phyloP scores from a whole-genome alignment of 2,888 invertebrate species.

The Petrolisthes cinctipes region DNA sequence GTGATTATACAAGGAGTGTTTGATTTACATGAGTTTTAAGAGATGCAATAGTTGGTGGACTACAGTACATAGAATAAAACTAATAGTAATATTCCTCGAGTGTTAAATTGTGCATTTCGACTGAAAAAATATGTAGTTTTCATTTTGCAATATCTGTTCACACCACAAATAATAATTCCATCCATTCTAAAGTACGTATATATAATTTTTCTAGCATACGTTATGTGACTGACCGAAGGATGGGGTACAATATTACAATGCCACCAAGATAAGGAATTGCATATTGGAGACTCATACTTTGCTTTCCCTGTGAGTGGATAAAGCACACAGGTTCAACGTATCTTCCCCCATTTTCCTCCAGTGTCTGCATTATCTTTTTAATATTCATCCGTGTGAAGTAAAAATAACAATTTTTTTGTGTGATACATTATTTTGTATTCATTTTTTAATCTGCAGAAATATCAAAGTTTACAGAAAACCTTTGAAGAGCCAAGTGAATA shows the following conservation, averaged over 20 bases:
- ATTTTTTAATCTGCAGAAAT: not conserved
- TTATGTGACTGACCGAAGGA: conserved; percentile 9
- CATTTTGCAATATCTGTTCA: conserved; percentile 9
- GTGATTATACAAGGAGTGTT: no score
- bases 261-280: not conserved
- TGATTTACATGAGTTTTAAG: no score
- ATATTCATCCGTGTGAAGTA: not conserved
- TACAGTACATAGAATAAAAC: no score
- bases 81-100: no score
- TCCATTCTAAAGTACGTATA: conserved; percentile 55
- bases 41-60: no score
- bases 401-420: not conserved
- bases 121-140: no score
- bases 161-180: conserved; percentile 55
- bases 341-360: not conserved
- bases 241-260: not conserved
- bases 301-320: not conserved
- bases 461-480: not conserved
- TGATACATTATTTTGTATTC: conserved; percentile 9
- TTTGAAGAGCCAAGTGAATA: not conserved
- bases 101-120: no score
- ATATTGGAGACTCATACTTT: not conserved
- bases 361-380: not conserved
- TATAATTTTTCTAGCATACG: conserved; percentile 34
- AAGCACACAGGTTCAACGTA: no score